Evolutionary conservation across 2,888 invertebrate species (phyloP).

Genomic region (Brenthis daphne): DNA sequence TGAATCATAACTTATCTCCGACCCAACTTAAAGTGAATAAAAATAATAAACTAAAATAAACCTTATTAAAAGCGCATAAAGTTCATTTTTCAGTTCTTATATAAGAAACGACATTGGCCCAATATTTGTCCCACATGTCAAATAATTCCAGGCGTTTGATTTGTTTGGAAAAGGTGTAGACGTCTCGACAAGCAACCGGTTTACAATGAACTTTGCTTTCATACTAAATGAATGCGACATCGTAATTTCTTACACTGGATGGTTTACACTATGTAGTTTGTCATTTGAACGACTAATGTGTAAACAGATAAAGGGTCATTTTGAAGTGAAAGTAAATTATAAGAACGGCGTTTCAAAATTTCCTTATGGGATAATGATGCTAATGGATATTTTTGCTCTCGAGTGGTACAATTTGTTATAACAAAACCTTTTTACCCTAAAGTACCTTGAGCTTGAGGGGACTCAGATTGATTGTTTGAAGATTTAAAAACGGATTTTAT

Average conservation of each 20-base stretch:
- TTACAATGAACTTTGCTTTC: conserved; percentile 42
- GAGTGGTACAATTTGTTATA: conserved; percentile 35
- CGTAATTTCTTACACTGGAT: conserved; percentile 44
- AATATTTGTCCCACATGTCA: conserved; percentile 55
- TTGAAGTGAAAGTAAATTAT: conserved; percentile 61
- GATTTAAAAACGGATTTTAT: conserved; percentile 28
- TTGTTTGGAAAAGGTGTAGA: conserved; percentile 61
- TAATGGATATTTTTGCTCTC: conserved; percentile 43
- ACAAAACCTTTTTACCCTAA: conserved; percentile 7
- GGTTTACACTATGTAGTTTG: conserved; percentile 50
- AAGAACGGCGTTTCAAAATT: conserved; percentile 49
- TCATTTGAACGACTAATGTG: conserved; percentile 61
- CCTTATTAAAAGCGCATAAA: conserved; percentile 21
- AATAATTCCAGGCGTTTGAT: conserved; percentile 57
- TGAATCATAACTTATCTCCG: conserved; percentile 41
- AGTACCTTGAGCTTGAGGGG: conserved; percentile 1
- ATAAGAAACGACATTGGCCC: conserved; percentile 35
- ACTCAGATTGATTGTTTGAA: conserved; percentile 13
- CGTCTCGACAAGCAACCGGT: conserved; percentile 46
- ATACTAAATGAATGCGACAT: conserved; percentile 20
- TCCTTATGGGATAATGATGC: conserved; percentile 39
- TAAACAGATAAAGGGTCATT: conserved; percentile 61
- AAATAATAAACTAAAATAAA: conserved; percentile 22
- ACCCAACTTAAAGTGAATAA: conserved; percentile 24
- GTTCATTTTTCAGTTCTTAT: conserved; percentile 28